Evolutionary conservation across 2,888 invertebrate species (phyloP), one percentile per base, ranked within the genome.

Genomic region (Limenitis camilla): DNA sequence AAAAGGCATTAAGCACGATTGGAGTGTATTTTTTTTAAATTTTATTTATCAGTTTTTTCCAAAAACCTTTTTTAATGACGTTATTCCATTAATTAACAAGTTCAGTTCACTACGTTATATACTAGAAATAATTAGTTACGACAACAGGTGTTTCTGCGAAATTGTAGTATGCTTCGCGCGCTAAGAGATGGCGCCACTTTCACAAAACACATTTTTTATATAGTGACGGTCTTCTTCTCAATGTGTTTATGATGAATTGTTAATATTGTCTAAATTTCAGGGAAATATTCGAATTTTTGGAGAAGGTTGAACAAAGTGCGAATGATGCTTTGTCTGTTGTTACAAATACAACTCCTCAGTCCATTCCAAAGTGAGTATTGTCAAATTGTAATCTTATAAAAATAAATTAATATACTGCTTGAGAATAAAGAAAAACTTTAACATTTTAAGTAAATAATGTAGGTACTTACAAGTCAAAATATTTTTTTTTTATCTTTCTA

Each of bases 261-360:
- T 46, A 42, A 6, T 2, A 31, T 38, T 31, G 0, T 36, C 8
- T 41, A 2, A 32, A 46, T 88, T 75, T 48, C 74, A 91, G 91
- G 72, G 91, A 91, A 69, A 89, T 92, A 62, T 87, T 92, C 46
- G 88, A 90, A 49, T 92, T 90, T 71, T 68, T 92, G 57, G 92
- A 92, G 66, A 90, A 91, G 72, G 90, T 92, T 0, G 92, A 92
- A 58, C 81, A 85, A 61, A 87, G 86, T 49, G 87, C 88, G 0
- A 88, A 84, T 45, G 88, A 88, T 53, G 88, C 87, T 11, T 67
- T 88, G 1, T 81, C 85, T 0, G 74, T 85, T 0, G 81, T 88
- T 0, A 81, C 82, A 1, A 79, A 71, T 51, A 72, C 76, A 5
- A 74, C 78, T n/a, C 84, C 84, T 4, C 79, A 76, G 49, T 74